Evolutionary conservation across 2,113 vertebrate genomes (phyloP), one percentile per base, ranked within the genome.

Genomic region (Lepidothrix coronata): DNA sequence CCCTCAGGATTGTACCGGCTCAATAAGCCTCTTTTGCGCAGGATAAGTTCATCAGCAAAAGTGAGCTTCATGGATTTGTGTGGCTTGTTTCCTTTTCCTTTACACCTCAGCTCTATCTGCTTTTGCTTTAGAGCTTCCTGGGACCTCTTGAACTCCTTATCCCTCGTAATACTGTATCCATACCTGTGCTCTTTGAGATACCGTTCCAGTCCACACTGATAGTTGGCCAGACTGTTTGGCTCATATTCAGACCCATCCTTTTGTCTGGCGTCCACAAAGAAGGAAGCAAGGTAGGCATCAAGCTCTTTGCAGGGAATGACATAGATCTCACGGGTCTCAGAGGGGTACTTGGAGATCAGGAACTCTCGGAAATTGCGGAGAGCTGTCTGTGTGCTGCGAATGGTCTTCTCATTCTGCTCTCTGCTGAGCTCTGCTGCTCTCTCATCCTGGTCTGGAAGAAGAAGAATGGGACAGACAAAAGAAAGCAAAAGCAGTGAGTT

Each of bases 51-150:
- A 30, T 99, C 98, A 2, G 98, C 98, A 88, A 98, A 98, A 65
- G 98, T 99, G 70, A 99, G 98, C 89, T 99, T 99, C 98, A 99
- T 98, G 72, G 98, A 98, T 73, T 99, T 99, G 94, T 99, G 98
- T 3, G 98, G 98, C 91, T 98, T 99, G 75, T 99, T 99, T 41
- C 98, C 98, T 84, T 99, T 99, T n/a, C 97, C 97, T 97, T 96
- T 99, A 96, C 98, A 98, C 62, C 98, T 97, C 46, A 98, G 97
- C 76, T 98, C 98, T 35, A 98, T 98, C 75, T 99, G 98, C 92
- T 99, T 99, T 93, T 98, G 98, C 61, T 99, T 99, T 55, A 99
- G 96, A 68, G 98, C 98, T 88, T 99, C 98, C 81, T 99, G 98
- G 61, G 98, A 99, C 44, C 98, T 97, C 85, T 98, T 98, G 96